These are phyloP conservation scores for Drosophila crucigera DNA, from an alignment of 2,888 invertebrate genomes.

Conservation along the genomic window DNA sequence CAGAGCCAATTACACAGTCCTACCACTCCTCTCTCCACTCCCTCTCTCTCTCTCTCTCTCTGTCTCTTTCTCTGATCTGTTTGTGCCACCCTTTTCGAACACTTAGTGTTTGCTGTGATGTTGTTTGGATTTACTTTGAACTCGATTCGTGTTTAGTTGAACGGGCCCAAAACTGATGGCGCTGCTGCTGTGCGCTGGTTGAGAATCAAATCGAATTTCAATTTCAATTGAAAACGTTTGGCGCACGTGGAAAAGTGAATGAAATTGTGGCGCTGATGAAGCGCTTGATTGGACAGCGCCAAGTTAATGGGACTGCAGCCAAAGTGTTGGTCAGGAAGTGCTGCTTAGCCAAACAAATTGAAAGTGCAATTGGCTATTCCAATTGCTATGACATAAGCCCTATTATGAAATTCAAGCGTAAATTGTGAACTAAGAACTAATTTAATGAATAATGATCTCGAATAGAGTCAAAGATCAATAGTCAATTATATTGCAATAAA, in stretches of 20 bases:
- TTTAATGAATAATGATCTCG: not conserved
- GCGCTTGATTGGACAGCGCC: constrained; percentile 49
- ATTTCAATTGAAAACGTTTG: constrained; percentile 27
- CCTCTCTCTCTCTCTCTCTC: not conserved
- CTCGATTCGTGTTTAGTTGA: constrained; percentile 13
- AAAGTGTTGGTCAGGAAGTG: constrained; percentile 48
- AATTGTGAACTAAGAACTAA: constrained; percentile 2
- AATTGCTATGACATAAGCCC: constrained; percentile 39
- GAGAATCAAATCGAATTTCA: constrained; percentile 49
- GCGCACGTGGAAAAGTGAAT: constrained; percentile 37
- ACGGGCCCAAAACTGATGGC: constrained; percentile 8
- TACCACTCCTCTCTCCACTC: not conserved
- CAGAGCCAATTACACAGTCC: constrained; percentile 42
- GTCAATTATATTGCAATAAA: not conserved
- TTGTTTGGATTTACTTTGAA: constrained; percentile 31
- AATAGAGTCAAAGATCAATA: not conserved
- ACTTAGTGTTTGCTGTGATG: constrained; percentile 16
- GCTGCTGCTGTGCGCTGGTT: constrained; percentile 26
- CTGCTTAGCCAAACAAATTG: constrained; percentile 51
- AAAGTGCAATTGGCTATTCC: constrained; percentile 39
- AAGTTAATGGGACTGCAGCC: constrained; percentile 43
- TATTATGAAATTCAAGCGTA: constrained; percentile 33
- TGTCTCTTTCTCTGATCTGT: not conserved
- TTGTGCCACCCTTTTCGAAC: constrained; percentile 1
- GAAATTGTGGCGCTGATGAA: constrained; percentile 39